phyloP scores from a whole-genome alignment of 1,140 invertebrate genomes.

The Apis mellifera region Amel_HAv3.1 CM009937.2:2934501-2935000 shows the following conservation, averaged over 20 bases:
- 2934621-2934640: background rate
- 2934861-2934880: conserved; percentile 42
- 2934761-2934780: background rate
- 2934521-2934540: conserved; percentile 45
- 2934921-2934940: conserved; percentile 45
- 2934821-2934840: background rate
- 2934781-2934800: background rate
- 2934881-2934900: conserved; percentile 61
- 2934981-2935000: conserved; percentile 50
- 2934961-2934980: conserved; percentile 52
- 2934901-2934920: conserved; percentile 53
- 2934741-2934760: conserved; percentile 36
- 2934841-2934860: background rate
- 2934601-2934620: too few species aligned
- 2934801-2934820: background rate
- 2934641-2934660: background rate
- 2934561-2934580: conserved; percentile 52
- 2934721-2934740: conserved; percentile 59
- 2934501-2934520: conserved; percentile 48
- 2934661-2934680: background rate
- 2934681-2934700: conserved; percentile 50
- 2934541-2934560: too few species aligned
- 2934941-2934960: conserved; percentile 60
- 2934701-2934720: conserved; percentile 44
- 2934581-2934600: conserved; percentile 41